Percentiles rank a stretch among this genome's conserved stretches.
Evolutionary conservation across 2,113 vertebrate species (phyloP).

Genomic region (Tautogolabrus adspersus): DNA sequence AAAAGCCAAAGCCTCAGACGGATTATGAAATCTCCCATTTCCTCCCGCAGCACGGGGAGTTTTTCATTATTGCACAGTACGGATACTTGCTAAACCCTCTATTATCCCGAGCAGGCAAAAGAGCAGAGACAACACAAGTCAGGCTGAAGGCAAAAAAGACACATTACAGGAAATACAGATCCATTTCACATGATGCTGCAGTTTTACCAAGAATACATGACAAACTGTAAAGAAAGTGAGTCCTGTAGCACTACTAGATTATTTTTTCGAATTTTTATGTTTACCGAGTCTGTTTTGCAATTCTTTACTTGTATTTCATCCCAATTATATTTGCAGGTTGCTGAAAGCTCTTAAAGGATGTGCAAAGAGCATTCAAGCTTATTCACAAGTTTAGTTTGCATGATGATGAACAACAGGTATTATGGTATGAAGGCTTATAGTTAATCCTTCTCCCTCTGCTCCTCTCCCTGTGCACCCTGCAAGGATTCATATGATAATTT

Average conservation of each 20-base stretch:
- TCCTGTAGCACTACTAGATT: not conserved
- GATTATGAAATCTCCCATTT: constrained; percentile 81
- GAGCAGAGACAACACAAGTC: constrained; percentile 32
- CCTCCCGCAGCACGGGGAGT: constrained; percentile 68
- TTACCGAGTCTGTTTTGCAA: not conserved
- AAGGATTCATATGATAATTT: constrained; percentile 55
- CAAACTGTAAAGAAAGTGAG: not conserved
- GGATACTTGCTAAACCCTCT: constrained; percentile 57
- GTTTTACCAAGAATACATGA: not conserved
- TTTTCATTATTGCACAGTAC: constrained; percentile 72
- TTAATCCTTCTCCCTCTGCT: constrained; percentile 24
- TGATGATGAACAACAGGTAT: constrained; percentile 23
- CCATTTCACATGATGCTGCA: constrained; percentile 11
- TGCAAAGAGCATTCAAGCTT: constrained; percentile 10
- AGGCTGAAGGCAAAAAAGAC: constrained; percentile 35
- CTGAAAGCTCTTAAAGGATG: constrained; percentile 5
- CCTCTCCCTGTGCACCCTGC: constrained; percentile 24
- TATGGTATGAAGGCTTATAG: constrained; percentile 19
- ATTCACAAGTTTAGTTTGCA: constrained; percentile 11
- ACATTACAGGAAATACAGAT: constrained; percentile 43
- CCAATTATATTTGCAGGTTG: not conserved
- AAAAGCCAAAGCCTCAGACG: constrained; percentile 69
- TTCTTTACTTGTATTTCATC: constrained; percentile 7
- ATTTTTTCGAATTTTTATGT: not conserved
- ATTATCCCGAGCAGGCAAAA: constrained; percentile 51